Base-by-base conservation (phyloP, 1,140 invertebrate species). In the Drosophila bipectinata region DNA sequence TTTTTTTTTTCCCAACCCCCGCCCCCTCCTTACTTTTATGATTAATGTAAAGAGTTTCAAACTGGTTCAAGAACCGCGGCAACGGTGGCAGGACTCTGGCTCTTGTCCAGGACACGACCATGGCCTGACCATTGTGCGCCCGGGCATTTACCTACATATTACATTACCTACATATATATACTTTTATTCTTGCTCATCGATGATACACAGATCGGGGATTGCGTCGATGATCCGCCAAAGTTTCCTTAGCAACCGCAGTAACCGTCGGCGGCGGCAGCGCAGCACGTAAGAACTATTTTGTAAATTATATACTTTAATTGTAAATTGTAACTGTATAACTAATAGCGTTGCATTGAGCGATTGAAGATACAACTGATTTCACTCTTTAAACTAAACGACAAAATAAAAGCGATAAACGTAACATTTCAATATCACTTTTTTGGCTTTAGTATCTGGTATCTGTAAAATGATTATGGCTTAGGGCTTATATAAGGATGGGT, bases 281-380 rank as follows among this genome's bases (percentile, higher is more conserved):
- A 44, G 41, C 41, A 39, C 51, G 51, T 69, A 69, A 69, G 44
- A 63, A 69, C 60, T 73, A 63, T 73, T 73, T 75, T 74, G 72
- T 80, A 51, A 69, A 82, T 56, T 71, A 28, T 67, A 57, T 67
- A 39, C 57, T 45, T 68, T 24, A 68, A 56, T 55, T n/a, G 55
- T 55, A 39, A 69, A 69, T 69, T 68, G 67, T 69, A 69, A 69
- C 66, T 69, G 63, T 82, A 83, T 79, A 75, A 84, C 69, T 72
- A 44, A 83, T 73, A 75, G 71, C 60, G 61, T 73, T 79, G 67
- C 72, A 77, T 69, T 61, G 54, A 63, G 51, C 53, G 77, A 84
- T 57, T 63, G 72, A 64, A 49, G 37, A 78, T 59, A 41, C 45
- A 79, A 71, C 61, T 62, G 76, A 79, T 56, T 73, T 79, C 63